Evolutionary conservation across 2,113 vertebrate genomes (phyloP).

Genomic region (Pogona vitticeps): DNA sequence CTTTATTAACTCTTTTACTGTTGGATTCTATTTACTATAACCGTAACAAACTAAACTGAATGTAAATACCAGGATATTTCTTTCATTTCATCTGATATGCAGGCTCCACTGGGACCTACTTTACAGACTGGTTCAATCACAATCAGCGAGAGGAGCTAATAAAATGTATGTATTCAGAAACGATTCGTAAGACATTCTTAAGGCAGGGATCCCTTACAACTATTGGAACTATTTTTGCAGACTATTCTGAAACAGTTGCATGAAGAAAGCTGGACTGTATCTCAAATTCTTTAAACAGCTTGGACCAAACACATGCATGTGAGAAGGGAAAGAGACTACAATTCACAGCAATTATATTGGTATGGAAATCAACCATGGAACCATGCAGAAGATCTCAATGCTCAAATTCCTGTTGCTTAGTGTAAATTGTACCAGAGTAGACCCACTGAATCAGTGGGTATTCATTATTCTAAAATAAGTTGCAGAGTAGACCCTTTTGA

Average conservation of each 20-base stretch:
- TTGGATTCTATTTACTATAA: neutral
- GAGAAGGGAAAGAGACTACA: constrained; percentile 26
- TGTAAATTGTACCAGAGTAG: no score
- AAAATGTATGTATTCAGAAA: constrained; percentile 71
- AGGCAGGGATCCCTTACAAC: neutral
- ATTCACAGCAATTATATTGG: constrained; percentile 79
- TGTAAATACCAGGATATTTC: neutral
- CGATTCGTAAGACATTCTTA: constrained; percentile 39
- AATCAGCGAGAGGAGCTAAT: constrained; percentile 62
- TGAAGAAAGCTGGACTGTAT: neutral
- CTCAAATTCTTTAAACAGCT: constrained; percentile 8
- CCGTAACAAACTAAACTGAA: neutral
- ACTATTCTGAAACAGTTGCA: constrained; percentile 9
- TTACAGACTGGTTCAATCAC: constrained; percentile 39
- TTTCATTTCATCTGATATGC: constrained; percentile 9
- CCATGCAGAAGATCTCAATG: constrained; percentile 23
- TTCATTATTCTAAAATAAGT: no score
- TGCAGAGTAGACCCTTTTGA: no score
- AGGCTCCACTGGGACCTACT: constrained; percentile 43
- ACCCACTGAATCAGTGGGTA: no score
- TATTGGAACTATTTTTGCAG: neutral
- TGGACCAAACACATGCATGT: constrained; percentile 17
- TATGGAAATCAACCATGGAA: constrained; percentile 74
- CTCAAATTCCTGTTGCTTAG: no score
- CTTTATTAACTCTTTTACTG: neutral